Evolutionary conservation across 1,140 invertebrate genomes (phyloP), one percentile per base, ranked within the genome.

Genomic region (Drosophila pectinifera): DNA sequence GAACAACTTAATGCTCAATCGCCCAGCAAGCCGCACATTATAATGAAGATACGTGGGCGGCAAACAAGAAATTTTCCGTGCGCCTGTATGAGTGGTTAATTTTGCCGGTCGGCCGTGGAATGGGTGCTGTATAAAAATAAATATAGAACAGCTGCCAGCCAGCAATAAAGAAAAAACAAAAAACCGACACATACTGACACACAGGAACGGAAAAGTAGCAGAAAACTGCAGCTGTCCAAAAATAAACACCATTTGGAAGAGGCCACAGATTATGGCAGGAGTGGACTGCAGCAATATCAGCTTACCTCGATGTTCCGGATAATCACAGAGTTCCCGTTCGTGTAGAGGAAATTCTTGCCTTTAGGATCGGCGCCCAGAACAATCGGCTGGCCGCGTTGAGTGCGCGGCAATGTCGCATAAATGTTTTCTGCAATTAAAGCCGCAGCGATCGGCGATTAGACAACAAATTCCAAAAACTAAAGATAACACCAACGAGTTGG

Each of bases 311-410:
- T 98, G 93, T 99, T 97, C 65, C 99, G 94, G 85, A 99, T 99
- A 82, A 99, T 98, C 42, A 99, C 98, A 91, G 97, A 98, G 92
- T 99, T 98, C 75, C 98, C 98, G 94, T 99, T 99, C 38, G 97
- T 96, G 92, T 99, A 99, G 20, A 99, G 94, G 92, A 99, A 98
- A 91, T 97, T 99, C 86, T 98, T 98, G 43, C 98, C 98, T 93
- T 99, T 99, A 10, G 98, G 98, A 94, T 99, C 98, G 22, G 96
- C 95, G 56, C 98, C 97, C 54, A 99, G 92, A 41, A 99, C 98
- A 73, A 99, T 95, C 22, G 98, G 97, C 80, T 97, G 95, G 22
- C 98, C 99, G 84, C 98, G 94, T 89, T 96, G 95, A 20, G 99
- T 99, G 85, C 96, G 95, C 46, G 99, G 99, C 79, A 99, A 93